These are phyloP conservation scores for Atrina japonica DNA, from an alignment of 2,888 invertebrate genomes.

Conservation along the genomic window DNA sequence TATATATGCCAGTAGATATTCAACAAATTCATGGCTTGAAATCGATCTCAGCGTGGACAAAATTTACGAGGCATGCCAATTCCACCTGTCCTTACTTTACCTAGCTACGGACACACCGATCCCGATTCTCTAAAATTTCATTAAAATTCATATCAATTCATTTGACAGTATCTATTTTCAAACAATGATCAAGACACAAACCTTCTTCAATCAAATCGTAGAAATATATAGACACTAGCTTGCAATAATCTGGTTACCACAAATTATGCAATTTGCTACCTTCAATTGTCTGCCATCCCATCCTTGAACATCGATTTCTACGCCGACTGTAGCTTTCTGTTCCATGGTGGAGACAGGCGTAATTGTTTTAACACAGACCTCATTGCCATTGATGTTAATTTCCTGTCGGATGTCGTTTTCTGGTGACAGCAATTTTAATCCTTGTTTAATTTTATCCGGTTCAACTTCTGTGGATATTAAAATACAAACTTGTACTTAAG, in stretches of 20 bases:
- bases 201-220: background rate
- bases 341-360: constrained; percentile 52
- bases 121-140: no score
- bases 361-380: constrained; percentile 51
- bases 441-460: constrained; percentile 47
- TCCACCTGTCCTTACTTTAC: no score
- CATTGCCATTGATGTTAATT: constrained; percentile 50
- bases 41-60: no score
- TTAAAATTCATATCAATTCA: no score
- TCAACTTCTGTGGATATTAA: constrained; percentile 49
- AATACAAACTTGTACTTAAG: no score
- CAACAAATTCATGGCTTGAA: no score
- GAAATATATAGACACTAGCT: no score
- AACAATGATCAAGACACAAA: background rate
- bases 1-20: no score
- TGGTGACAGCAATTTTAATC: constrained; percentile 52
- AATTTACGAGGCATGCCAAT: no score
- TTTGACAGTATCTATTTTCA: background rate
- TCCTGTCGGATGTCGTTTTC: constrained; percentile 58
- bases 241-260: no score
- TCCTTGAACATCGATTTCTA: constrained; percentile 43
- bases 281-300: constrained; percentile 55
- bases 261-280: constrained; percentile 32
- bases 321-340: constrained; percentile 44
- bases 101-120: no score